Evolutionary conservation across 2,797 vertebrate genomes (phyloP).

Genomic region (Acanthiza pusilla): DNA sequence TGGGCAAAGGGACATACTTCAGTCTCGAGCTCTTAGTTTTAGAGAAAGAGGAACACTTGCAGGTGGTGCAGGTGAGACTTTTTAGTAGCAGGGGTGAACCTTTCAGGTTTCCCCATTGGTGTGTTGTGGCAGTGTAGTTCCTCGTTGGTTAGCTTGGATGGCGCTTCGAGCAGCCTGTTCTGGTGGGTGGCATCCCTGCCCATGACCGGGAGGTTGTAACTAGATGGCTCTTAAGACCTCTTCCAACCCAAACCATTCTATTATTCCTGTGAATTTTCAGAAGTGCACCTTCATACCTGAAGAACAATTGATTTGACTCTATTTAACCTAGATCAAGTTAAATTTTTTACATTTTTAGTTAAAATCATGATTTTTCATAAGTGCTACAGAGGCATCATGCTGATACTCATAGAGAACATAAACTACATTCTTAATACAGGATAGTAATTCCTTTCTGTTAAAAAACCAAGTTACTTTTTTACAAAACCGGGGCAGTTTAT

Average conservation of each 20-base stretch:
- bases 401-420: neutral
- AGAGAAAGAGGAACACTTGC: conserved; percentile 14
- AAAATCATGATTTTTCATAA: neutral
- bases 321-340: neutral
- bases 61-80: conserved; percentile 28
- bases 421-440: neutral
- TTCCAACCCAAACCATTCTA: neutral
- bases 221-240: neutral
- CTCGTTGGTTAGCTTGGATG: neutral
- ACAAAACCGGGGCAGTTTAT: neutral
- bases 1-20: neutral
- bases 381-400: neutral
- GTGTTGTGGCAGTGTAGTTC: neutral
- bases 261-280: neutral
- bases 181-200: neutral
- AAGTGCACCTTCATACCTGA: neutral
- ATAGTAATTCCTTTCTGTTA: neutral
- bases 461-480: neutral
- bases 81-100: neutral
- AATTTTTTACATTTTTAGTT: neutral
- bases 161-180: neutral
- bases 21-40: neutral
- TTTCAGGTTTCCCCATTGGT: neutral
- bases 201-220: neutral
- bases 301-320: neutral